Conservation (phyloP, 1,140 invertebrate genomes). For the Macrobrachium nipponense region DNA sequence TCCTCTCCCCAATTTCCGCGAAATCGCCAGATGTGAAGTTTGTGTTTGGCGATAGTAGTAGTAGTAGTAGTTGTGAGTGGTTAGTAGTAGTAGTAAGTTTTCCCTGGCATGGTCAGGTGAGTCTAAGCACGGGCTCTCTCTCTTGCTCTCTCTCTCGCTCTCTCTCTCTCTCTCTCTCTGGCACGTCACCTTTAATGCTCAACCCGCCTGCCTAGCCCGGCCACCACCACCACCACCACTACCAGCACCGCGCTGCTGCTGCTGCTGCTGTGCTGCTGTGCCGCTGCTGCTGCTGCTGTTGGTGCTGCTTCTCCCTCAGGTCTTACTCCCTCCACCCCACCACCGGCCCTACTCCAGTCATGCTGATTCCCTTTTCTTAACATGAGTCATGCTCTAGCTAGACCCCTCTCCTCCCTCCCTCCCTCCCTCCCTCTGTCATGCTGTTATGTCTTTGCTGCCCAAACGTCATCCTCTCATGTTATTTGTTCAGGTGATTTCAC, state of each 20-base stretch:
- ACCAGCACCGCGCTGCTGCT: too few relatives aligned
- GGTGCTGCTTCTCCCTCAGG: too few relatives aligned
- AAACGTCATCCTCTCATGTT: background rate
- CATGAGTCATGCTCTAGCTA: too few relatives aligned
- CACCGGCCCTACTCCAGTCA: too few relatives aligned
- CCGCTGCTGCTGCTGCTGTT: too few relatives aligned
- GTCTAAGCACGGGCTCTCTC: conserved; percentile 6
- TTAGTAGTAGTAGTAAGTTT: conserved; percentile 4
- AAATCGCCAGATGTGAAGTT: too few relatives aligned
- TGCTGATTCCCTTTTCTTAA: too few relatives aligned
- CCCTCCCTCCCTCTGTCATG: background rate
- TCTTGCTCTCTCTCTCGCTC: too few relatives aligned
- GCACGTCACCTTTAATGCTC: conserved; percentile 18
- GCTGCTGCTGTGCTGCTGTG: background rate
- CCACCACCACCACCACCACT: background rate
- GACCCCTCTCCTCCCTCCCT: background rate
- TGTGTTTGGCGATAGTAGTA: too few relatives aligned
- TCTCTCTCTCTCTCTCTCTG: background rate
- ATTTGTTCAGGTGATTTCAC: background rate
- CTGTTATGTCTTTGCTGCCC: background rate
- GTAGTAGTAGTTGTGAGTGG: too few relatives aligned
- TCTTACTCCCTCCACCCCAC: too few relatives aligned
- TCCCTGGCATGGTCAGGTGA: conserved; percentile 15
- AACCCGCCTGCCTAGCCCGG: background rate
- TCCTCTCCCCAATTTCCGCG: background rate